Percentiles rank a stretch among this genome's conserved stretches.
Conservation (phyloP, 2,113 vertebrate genomes). For the Perccottus glenii region DNA sequence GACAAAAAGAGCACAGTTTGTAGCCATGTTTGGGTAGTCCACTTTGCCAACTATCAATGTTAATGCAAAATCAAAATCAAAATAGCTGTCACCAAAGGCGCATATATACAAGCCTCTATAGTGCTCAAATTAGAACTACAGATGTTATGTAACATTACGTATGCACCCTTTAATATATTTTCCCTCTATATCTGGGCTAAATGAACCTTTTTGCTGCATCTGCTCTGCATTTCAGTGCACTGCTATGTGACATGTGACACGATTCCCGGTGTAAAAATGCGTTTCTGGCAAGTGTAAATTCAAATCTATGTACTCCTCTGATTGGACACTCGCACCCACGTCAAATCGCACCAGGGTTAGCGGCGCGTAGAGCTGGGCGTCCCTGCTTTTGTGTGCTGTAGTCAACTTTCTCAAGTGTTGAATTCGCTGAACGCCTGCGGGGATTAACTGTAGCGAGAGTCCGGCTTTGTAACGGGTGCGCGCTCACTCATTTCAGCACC, state of each 20-base stretch:
- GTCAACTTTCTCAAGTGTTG: neutral
- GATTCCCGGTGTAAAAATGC: neutral
- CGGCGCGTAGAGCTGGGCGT: neutral
- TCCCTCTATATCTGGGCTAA: too few species aligned
- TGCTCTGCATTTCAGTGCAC: neutral
- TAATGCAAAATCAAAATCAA: neutral
- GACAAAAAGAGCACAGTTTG: neutral
- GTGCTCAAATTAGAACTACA: neutral
- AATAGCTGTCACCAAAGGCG: neutral
- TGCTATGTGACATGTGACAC: neutral
- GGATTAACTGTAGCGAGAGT: conserved; percentile 21
- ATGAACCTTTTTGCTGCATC: neutral
- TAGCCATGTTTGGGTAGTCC: conserved; percentile 17
- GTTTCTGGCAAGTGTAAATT: neutral
- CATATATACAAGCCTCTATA: neutral
- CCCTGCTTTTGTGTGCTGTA: conserved; percentile 16
- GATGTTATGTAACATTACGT: neutral
- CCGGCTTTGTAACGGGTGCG: conserved; percentile 16
- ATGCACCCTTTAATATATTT: neutral
- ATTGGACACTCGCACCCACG: conserved; percentile 53
- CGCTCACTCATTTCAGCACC: conserved; percentile 62
- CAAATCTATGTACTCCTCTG: conserved; percentile 25
- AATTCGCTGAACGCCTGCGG: conserved; percentile 1
- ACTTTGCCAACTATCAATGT: neutral
- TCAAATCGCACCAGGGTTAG: conserved; percentile 51